phyloP scores from a whole-genome alignment of 2,888 invertebrate genomes.

The Leucoma salicis region DNA sequence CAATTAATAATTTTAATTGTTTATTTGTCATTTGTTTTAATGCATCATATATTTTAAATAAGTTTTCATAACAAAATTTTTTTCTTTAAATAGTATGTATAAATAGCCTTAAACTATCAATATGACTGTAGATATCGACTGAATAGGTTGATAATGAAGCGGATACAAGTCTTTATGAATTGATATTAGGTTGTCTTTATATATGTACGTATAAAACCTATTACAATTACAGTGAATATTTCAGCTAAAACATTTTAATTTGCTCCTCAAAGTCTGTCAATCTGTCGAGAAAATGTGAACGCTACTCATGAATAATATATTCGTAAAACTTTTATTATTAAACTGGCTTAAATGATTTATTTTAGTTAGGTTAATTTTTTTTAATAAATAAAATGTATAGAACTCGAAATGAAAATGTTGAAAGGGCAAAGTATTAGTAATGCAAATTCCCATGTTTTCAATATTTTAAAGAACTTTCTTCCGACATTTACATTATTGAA shows the following conservation, averaged over 20 bases:
- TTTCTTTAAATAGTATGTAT: conserved; percentile 69
- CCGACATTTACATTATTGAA: no score
- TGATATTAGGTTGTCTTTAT: conserved; percentile 38
- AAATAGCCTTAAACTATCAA: conserved; percentile 77
- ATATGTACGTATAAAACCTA: conserved; percentile 38
- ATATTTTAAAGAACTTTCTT: no score
- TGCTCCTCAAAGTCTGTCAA: conserved; percentile 39
- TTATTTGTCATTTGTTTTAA: conserved; percentile 80
- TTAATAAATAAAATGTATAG: no score
- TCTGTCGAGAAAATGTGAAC: not conserved
- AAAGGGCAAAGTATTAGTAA: no score
- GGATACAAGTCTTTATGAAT: conserved; percentile 45
- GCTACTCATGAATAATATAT: no score
- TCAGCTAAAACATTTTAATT: conserved; percentile 49
- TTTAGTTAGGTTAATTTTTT: no score
- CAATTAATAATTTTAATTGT: conserved; percentile 55
- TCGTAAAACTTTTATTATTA: no score
- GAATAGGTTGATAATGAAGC: conserved; percentile 63
- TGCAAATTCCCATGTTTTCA: no score
- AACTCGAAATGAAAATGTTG: no score
- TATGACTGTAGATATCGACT: conserved; percentile 68
- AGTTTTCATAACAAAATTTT: conserved; percentile 77
- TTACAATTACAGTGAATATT: conserved; percentile 49
- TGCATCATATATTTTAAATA: conserved; percentile 78
- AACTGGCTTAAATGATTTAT: no score